These are phyloP conservation scores for Acronicta aceris DNA, from an alignment of 2,888 invertebrate species.

Conservation along the genomic window DNA sequence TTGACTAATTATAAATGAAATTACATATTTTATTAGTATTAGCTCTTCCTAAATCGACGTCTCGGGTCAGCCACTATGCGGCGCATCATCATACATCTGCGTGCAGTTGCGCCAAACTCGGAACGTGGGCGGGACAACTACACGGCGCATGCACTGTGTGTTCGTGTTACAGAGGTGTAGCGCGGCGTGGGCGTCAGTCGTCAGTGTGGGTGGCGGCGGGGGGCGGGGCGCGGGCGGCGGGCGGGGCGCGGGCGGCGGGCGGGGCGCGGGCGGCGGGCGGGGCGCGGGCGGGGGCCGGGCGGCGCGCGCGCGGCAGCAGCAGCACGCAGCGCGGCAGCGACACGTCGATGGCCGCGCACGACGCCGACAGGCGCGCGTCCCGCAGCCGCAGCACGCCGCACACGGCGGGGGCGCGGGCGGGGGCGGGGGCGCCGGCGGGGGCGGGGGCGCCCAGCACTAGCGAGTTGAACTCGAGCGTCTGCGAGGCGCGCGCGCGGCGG, in stretches of 20 bases:
- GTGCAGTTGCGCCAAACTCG: too few relatives aligned
- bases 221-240: slow-evolving; percentile 2
- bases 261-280: slow-evolving; percentile 16
- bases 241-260: slow-evolving; percentile 3
- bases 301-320: slow-evolving; percentile 57
- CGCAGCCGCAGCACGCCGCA: slow-evolving; percentile 50
- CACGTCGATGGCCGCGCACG: slow-evolving; percentile 89
- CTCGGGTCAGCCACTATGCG: too few relatives aligned
- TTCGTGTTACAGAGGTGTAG: too few relatives aligned
- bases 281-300: slow-evolving; percentile 64
- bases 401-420: slow-evolving; percentile 65
- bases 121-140: too few relatives aligned
- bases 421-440: slow-evolving; percentile 40
- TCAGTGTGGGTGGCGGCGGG: too few relatives aligned
- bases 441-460: slow-evolving; percentile 56
- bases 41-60: too few relatives aligned
- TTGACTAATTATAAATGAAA: too few relatives aligned
- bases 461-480: slow-evolving; percentile 78
- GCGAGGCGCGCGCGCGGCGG: slow-evolving; percentile 64
- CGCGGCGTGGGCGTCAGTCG: too few relatives aligned
- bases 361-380: slow-evolving; percentile 90
- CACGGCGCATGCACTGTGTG: too few relatives aligned
- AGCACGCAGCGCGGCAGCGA: slow-evolving; percentile 66
- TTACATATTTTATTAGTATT: too few relatives aligned
- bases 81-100: too few relatives aligned